Base-by-base conservation (phyloP, 2,888 invertebrate species). In the Cryptophagus acutangulus region DNA sequence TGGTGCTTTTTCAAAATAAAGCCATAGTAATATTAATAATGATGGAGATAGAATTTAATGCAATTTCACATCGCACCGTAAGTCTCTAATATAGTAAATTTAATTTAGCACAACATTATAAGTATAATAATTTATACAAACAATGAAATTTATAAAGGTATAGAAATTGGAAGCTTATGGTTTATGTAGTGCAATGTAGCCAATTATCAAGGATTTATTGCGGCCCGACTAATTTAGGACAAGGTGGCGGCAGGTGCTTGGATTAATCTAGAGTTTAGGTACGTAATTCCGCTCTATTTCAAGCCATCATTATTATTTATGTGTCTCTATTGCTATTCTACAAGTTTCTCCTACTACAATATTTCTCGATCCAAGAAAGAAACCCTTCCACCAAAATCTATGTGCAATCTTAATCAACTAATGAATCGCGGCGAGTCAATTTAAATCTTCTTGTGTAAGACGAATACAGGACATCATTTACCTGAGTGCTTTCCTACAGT, bases 121-220 rank as follows among this genome's bases (percentile, higher is more conserved):
- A n/a, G n/a, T n/a, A n/a, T n/a, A 41, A 44, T 52, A 53, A 55
- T 55, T 57, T 56, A 54, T 47, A 58, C 42, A 38, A 42, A 41
- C 38, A 46, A 46, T 43, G 36, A 49, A 40, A 53, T 54, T 48
- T 46, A 42, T 47, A 46, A 42, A 42, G 43, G 45, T 41, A 46
- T 43, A 50, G 62, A 63, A 63, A 64, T 62, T 60, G 53, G 61
- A 62, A 55, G 57, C 63, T 62, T 61, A 62, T 63, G 59, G 60
- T 60, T 65, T 59, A 63, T 61, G 57, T 57, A 62, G 57, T 63
- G 57, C 57, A 54, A 54, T 55, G 57, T 51, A 62, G 60, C 65
- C 64, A 67, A 68, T 69, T 68, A 67, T 66, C 65, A 59, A 58
- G 66, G 67, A 69, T 68, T 69, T 69, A 69, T 67, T 60, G 51